Conservation (phyloP, 37 sponge, comb jelly and placozoan genomes). For the Bolinopsis microptera region DNA sequence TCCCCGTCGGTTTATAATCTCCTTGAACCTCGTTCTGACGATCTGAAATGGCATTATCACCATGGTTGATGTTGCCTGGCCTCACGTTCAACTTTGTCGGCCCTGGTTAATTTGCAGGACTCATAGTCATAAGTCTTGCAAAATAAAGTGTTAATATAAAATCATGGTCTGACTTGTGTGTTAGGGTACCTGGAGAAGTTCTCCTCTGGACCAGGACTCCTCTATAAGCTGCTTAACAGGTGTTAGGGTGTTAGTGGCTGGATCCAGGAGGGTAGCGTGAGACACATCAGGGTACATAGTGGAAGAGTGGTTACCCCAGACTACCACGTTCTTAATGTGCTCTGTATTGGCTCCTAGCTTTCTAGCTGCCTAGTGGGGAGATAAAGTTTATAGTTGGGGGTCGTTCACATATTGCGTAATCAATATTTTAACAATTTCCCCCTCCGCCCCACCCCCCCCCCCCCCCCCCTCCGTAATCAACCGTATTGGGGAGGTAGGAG, state of each 20-base stretch:
- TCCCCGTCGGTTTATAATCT: constrained; percentile 6
- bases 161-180: too few species aligned
- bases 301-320: constrained; percentile 44
- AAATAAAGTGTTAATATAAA: too few species aligned
- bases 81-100: too few species aligned
- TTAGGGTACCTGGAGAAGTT: not conserved
- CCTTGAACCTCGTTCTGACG: not conserved
- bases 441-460: too few species aligned
- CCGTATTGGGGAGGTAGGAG: too few species aligned
- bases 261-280: not conserved
- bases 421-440: too few species aligned
- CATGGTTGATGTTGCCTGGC: not conserved
- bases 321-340: not conserved
- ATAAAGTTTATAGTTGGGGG: not conserved
- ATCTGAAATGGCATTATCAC: not conserved
- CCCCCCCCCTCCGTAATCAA: too few species aligned
- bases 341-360: constrained; percentile 11
- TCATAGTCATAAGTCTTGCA: too few species aligned
- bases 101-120: too few species aligned
- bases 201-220: not conserved
- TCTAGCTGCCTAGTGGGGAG: not conserved
- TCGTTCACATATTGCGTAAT: too few species aligned
- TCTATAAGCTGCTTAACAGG: not conserved
- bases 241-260: not conserved
- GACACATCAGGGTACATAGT: constrained; percentile 17